Percentiles rank a stretch among this genome's conserved stretches.
These are phyloP conservation scores for Enteromius viviparus DNA, from an alignment of 2,797 vertebrate genomes.

Conservation along the genomic window DNA sequence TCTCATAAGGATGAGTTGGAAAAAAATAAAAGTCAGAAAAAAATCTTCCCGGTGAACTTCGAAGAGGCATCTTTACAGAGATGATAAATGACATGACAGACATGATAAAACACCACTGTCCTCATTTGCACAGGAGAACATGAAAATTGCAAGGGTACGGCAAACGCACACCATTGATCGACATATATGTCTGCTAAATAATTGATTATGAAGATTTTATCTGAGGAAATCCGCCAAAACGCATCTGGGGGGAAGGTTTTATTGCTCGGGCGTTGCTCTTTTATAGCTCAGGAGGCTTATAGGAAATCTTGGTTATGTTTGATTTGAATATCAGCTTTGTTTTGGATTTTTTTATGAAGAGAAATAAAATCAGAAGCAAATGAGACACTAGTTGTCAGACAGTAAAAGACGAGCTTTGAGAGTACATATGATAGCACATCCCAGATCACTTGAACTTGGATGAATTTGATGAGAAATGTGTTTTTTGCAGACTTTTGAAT, in stretches of 20 bases:
- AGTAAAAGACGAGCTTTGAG: background rate
- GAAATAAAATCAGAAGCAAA: background rate
- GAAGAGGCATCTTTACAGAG: conserved; percentile 48
- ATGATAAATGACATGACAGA: conserved; percentile 53
- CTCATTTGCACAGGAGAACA: conserved; percentile 42
- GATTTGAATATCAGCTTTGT: conserved; percentile 24
- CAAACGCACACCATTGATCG: conserved; percentile 28
- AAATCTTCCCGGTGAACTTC: conserved; percentile 54
- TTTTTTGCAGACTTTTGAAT: background rate
- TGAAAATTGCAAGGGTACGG: conserved; percentile 23
- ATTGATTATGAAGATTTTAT: conserved; percentile 37
- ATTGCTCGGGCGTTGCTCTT: conserved; percentile 15
- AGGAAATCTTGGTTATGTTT: conserved; percentile 12
- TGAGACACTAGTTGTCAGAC: background rate
- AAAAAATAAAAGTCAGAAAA: conserved; percentile 44
- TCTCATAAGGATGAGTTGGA: conserved; percentile 61
- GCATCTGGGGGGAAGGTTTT: background rate
- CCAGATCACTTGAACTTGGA: background rate
- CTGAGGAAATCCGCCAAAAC: conserved; percentile 9
- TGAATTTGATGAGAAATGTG: background rate
- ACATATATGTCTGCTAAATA: conserved; percentile 31
- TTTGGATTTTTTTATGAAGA: background rate
- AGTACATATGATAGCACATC: background rate
- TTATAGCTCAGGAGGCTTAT: conserved; percentile 18
- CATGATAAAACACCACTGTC: conserved; percentile 36